Conservation (phyloP, 2,113 vertebrate genomes). For the Candoia aspera region DNA sequence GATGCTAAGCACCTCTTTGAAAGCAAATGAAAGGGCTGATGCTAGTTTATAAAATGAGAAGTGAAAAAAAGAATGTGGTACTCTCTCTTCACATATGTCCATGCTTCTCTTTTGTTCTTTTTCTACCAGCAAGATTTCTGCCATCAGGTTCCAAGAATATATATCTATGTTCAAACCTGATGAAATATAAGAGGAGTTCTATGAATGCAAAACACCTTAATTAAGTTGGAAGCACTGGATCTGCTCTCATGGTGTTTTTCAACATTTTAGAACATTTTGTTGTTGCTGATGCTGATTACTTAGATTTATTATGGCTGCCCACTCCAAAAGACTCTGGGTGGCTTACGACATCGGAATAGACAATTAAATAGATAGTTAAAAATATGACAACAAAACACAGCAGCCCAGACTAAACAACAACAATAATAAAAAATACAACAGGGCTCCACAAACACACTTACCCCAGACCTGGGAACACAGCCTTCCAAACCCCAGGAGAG, state of each 20-base stretch:
- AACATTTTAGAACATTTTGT: conserved; percentile 9
- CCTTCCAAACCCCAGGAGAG: not conserved
- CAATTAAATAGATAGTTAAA: not conserved
- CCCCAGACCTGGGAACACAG: no score
- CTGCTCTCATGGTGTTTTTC: conserved; percentile 41
- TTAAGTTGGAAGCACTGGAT: conserved; percentile 46
- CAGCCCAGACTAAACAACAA: not conserved
- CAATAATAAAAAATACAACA: not conserved
- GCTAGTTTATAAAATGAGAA: conserved; percentile 39
- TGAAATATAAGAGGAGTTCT: conserved; percentile 56
- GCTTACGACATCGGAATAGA: not conserved
- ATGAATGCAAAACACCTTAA: conserved; percentile 54
- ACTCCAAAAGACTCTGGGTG: not conserved
- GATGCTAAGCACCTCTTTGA: conserved; percentile 33
- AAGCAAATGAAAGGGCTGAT: conserved; percentile 30
- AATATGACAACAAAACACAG: not conserved
- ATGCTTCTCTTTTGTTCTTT: conserved; percentile 50
- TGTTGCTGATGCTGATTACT: not conserved
- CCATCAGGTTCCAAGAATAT: conserved; percentile 56
- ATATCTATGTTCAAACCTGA: conserved; percentile 16
- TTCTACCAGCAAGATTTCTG: conserved; percentile 38
- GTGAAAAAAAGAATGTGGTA: conserved; percentile 9
- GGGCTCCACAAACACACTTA: not conserved
- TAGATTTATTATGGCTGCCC: not conserved
- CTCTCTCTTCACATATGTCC: conserved; percentile 32